Evolutionary conservation across 2,797 vertebrate species (phyloP).

Genomic region (Pelodytes ibericus): DNA sequence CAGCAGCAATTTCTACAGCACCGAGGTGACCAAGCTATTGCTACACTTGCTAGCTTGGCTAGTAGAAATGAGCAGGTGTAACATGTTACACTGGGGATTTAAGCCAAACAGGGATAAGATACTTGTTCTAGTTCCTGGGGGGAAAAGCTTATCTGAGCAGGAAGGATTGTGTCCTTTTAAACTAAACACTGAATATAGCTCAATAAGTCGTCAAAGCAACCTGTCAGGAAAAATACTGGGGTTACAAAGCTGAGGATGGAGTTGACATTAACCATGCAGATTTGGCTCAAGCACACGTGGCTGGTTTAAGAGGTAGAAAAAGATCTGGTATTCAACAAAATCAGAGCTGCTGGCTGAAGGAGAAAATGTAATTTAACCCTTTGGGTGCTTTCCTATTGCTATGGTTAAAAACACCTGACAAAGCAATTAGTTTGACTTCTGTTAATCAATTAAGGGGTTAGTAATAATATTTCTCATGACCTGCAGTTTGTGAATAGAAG

Average conservation of each 20-base stretch:
- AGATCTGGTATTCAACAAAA: conserved; percentile 4
- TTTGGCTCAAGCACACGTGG: conserved; percentile 6
- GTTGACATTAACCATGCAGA: conserved; percentile 25
- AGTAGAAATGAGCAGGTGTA: conserved; percentile 24
- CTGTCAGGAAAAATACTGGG: background rate
- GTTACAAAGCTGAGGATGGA: conserved; percentile 19
- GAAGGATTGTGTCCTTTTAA: conserved; percentile 26
- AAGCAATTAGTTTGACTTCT: no score
- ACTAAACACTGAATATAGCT: conserved; percentile 25
- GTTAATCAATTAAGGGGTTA: no score
- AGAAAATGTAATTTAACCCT: background rate
- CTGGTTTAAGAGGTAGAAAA: conserved; percentile 10
- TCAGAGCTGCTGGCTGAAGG: background rate
- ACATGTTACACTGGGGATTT: conserved; percentile 5
- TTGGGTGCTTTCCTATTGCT: background rate
- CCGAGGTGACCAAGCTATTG: background rate
- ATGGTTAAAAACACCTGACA: no score
- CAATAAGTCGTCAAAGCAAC: conserved; percentile 21
- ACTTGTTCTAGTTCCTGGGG: conserved; percentile 18
- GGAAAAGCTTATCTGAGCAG: conserved; percentile 12
- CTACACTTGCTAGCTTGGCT: background rate
- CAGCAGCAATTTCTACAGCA: no score
- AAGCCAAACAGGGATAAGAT: conserved; percentile 12
- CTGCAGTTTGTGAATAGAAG: no score
- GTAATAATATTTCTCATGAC: no score